Percentiles rank a stretch among this genome's conserved stretches.
These are phyloP conservation scores for Aptenodytes patagonicus DNA, from an alignment of 2,113 vertebrate genomes.

Conservation along the genomic window DNA sequence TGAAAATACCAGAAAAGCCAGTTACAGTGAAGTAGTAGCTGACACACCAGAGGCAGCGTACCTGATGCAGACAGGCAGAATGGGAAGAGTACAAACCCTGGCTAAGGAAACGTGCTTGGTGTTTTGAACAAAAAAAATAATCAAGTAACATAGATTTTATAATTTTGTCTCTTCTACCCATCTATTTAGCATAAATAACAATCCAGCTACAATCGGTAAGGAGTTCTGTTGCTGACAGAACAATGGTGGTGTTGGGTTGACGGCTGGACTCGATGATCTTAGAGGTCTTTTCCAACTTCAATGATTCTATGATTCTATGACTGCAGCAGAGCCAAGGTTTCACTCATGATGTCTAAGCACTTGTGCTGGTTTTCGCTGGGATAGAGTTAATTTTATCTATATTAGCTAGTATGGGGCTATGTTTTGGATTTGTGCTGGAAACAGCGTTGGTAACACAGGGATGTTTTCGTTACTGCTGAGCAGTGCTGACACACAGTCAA, in stretches of 20 bases:
- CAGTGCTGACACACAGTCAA: too few relatives aligned
- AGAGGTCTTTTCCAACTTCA: too few relatives aligned
- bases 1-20: not conserved
- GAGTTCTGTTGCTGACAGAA: not conserved
- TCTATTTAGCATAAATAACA: not conserved
- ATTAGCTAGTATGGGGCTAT: too few relatives aligned
- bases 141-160: not conserved
- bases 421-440: too few relatives aligned
- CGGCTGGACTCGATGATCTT: too few relatives aligned
- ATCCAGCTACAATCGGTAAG: not conserved
- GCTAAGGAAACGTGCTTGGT: not conserved
- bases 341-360: not conserved
- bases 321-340: not conserved
- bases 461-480: too few relatives aligned
- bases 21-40: not conserved
- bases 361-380: too few relatives aligned
- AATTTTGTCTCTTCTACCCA: not conserved
- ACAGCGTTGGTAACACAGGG: too few relatives aligned
- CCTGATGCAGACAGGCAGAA: not conserved
- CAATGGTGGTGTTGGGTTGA: too few relatives aligned
- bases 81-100: rapidly evolving
- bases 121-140: not conserved
- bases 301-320: too few relatives aligned
- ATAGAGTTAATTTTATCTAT: too few relatives aligned
- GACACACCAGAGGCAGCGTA: rapidly evolving